phyloP scores from a whole-genome alignment of 2,888 invertebrate species.

The Drosophila paranaensis region DNA sequence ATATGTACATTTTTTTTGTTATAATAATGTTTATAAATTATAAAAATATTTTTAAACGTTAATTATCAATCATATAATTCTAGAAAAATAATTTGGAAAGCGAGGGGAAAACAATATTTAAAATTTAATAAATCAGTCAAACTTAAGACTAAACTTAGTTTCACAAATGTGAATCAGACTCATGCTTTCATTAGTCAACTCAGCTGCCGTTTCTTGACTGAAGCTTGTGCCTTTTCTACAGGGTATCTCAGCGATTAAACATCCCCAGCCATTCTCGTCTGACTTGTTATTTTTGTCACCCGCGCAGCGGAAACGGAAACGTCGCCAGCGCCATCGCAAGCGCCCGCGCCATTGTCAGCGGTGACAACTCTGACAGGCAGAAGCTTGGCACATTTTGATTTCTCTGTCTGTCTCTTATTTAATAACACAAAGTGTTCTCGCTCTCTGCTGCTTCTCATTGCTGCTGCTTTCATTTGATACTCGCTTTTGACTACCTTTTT shows the following conservation, averaged over 20 bases:
- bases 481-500: constrained; percentile 32
- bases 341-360: constrained; percentile 57
- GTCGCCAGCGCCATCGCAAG: constrained; percentile 26
- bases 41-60: too few relatives aligned
- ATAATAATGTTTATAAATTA: too few relatives aligned
- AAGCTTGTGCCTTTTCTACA: neutral
- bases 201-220: too few relatives aligned
- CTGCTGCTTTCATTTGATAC: constrained; percentile 36
- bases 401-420: constrained; percentile 59
- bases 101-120: too few relatives aligned
- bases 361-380: constrained; percentile 35
- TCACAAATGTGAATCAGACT: too few relatives aligned
- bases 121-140: too few relatives aligned
- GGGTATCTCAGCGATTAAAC: constrained; percentile 7
- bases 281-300: constrained; percentile 44
- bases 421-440: constrained; percentile 74
- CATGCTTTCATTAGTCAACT: too few relatives aligned
- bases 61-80: too few relatives aligned
- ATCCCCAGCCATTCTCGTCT: too few relatives aligned
- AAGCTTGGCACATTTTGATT: constrained; percentile 52
- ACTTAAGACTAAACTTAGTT: too few relatives aligned
- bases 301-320: constrained; percentile 60
- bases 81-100: too few relatives aligned
- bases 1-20: too few relatives aligned
- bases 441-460: constrained; percentile 28